Evolutionary conservation across 1,140 invertebrate species (phyloP), one percentile per base, ranked within the genome.

Genomic region (Zaprionus capensis): DNA sequence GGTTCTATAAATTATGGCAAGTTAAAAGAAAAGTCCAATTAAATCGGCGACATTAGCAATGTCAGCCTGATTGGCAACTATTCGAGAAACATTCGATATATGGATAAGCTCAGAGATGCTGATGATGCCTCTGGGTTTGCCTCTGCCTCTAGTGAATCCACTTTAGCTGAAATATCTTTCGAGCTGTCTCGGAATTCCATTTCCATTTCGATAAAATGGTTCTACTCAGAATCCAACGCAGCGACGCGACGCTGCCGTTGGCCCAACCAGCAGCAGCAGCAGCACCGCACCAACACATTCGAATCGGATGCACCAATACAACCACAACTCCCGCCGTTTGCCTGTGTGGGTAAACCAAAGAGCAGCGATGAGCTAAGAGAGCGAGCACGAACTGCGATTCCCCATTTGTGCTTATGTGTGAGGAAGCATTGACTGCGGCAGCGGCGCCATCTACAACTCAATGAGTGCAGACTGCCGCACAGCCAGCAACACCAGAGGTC

Each of bases 301-400:
- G 78, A 84, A 90, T 88, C 51, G 81, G 75, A 81, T 41, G 62
- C 76, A 85, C 85, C n/a, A 70, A 85, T 34, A 88, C 84, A 63
- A 14, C 0, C 4, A 56, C 75, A 81, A 22, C 1, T 53, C 26
- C 9, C 1, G 36, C 4, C 11, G 38, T 74, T 44, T 59, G 66
- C 20, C 17, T 76, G 85, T 88, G 56, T 83, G 72, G 20, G 84
- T 88, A 63, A 68, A 22, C 26, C 20, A 24, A 74, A 78, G 70
- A 76, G 63, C 36, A 46, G 9, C 34, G 9, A 28, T 56, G 59
- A 62, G 38, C 31, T 14, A 68, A 62, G 73, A 80, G 76, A 63
- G 41, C 41, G 41, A n/a, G 15, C 5, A 46, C 6, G 31, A 62
- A 51, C 20, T 14, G 20, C 46, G 46, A 46, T 64, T 31, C 28